Base-by-base conservation (phyloP, 2,888 invertebrate genomes). In the Xestia xanthographa region DNA sequence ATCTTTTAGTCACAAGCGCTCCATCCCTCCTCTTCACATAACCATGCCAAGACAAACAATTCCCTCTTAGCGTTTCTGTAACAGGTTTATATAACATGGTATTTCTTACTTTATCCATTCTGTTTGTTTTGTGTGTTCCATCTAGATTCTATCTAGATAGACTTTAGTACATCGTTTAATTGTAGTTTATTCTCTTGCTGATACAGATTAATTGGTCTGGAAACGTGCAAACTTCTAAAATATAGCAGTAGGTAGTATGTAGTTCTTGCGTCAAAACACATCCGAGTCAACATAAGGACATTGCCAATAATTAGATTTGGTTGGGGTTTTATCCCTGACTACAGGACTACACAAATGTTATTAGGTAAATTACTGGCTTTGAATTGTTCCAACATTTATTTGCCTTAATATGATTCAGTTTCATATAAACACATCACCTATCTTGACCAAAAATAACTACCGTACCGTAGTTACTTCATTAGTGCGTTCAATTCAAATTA, bases 141-240 rank as follows among this genome's bases (percentile, higher is more conserved):
- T 56, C 26, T 20, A 58, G 50, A 50, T 50, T 26, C 38, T 63
- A 58, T 26, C 38, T 63, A 58, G 72, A 17, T 17, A 38, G 14
- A 41, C 34, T 34, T 38, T 22, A n/a, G n/a, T 82, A n/a, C 6
- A 34, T 34, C 6, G 0, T 34, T 20, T 80, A 38, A 80, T 72
- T 80, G 60, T 26, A 20, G 48, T 58, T 79, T 56, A 48, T 76
- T 8, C 2, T 77, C 26, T 4, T 26, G 20, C 29, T 66, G 14
- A 56, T 75, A 76, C 26, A 1, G 26, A 56, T 82, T 82, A 82
- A 82, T 82, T 50, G 48, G 20, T 58, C 8, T 29, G 9, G 20
- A 22, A 48, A 26, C 29, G 11, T 1, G 8, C 6, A 22, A 29
- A 63, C 5, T 11, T 34, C 8, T 50, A 20, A n/a, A 43, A 41